phyloP scores from a whole-genome alignment of 2,797 vertebrate genomes.

The Loris lydekkerianus region DNA sequence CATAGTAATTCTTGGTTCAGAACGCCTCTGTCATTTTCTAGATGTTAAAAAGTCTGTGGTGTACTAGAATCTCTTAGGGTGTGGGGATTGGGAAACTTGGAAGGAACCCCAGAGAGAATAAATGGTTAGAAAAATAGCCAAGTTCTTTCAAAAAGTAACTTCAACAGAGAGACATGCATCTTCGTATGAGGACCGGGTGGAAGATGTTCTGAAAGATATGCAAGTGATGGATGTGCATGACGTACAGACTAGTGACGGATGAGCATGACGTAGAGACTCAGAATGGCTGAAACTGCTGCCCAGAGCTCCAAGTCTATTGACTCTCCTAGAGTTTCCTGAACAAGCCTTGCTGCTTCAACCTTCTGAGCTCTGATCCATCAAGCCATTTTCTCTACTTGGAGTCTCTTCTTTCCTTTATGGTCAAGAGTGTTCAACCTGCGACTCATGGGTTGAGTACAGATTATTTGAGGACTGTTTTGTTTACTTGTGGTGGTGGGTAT shows the following conservation, averaged over 20 bases:
- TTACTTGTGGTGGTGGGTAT: no score
- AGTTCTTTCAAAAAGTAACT: background rate
- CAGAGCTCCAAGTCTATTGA: background rate
- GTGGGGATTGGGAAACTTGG: no score
- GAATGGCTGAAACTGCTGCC: background rate
- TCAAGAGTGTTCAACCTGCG: no score
- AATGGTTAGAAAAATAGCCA: no score
- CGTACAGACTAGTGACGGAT: background rate
- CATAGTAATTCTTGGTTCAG: slow-evolving; percentile 5
- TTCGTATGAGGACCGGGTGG: background rate
- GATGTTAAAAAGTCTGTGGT: background rate
- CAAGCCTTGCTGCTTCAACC: background rate
- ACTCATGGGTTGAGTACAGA: no score
- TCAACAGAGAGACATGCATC: background rate
- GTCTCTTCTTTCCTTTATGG: background rate
- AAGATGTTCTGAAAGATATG: background rate
- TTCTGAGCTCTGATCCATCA: background rate
- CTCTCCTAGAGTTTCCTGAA: background rate
- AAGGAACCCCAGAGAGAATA: no score
- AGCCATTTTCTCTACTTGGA: background rate
- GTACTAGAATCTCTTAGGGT: no score
- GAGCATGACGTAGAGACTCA: background rate
- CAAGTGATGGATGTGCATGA: background rate
- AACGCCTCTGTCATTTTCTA: background rate
- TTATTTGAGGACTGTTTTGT: no score